Percentiles rank a stretch among this genome's conserved stretches.
phyloP scores from a whole-genome alignment of 2,888 invertebrate genomes.

The Elmis aenea region DNA sequence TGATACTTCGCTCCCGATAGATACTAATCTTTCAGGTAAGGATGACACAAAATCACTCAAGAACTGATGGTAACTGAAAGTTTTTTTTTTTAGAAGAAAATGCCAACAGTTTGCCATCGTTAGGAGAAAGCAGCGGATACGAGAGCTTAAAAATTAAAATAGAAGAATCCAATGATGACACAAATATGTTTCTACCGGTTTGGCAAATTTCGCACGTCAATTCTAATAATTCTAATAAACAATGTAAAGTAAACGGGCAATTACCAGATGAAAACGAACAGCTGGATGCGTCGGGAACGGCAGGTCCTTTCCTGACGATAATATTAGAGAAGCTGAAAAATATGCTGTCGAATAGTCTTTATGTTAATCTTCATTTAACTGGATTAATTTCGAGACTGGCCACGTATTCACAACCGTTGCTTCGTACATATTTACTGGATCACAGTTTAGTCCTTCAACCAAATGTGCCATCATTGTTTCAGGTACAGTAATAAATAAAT shows the following conservation, averaged over 20 bases:
- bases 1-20: constrained; percentile 30
- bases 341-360: constrained; percentile 78
- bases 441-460: constrained; percentile 82
- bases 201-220: constrained; percentile 42
- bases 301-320: constrained; percentile 76
- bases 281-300: constrained; percentile 42
- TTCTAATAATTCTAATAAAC: constrained; percentile 27
- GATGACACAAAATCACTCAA: not conserved
- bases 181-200: constrained; percentile 23
- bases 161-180: constrained; percentile 46
- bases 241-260: constrained; percentile 22
- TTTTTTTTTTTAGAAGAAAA: constrained; percentile 32
- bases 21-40: constrained; percentile 17
- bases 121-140: constrained; percentile 74
- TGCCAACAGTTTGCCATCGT: constrained; percentile 61
- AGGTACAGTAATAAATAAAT: too few species aligned
- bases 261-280: constrained; percentile 48
- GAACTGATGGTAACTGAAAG: not conserved
- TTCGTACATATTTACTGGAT: constrained; percentile 83
- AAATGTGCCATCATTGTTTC: constrained; percentile 84
- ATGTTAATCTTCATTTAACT: constrained; percentile 82
- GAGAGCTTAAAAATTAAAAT: constrained; percentile 63
- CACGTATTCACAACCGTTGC: constrained; percentile 81
- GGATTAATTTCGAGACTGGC: constrained; percentile 81
- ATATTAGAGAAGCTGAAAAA: constrained; percentile 76